These are phyloP conservation scores for Semaprochilodus insignis DNA, from an alignment of 2,797 vertebrate genomes.

Conservation along the genomic window DNA sequence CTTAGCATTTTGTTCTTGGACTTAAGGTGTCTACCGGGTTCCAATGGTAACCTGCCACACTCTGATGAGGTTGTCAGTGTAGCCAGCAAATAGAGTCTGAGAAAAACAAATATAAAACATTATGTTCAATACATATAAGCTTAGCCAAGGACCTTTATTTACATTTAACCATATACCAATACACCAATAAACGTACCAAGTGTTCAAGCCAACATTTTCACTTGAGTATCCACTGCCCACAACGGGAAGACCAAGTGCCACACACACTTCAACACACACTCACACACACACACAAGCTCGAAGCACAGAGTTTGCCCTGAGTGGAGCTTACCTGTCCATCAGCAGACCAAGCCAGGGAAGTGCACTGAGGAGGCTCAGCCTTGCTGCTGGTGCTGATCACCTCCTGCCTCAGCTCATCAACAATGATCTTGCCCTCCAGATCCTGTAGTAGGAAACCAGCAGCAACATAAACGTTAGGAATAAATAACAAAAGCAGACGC, in stretches of 20 bases:
- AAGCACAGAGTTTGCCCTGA: background rate
- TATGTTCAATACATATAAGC: slow-evolving; percentile 47
- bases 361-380: slow-evolving; percentile 92
- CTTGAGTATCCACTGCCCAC: slow-evolving; percentile 64
- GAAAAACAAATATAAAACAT: slow-evolving; percentile 53
- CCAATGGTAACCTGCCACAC: slow-evolving; percentile 98
- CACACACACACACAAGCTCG: background rate
- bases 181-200: background rate
- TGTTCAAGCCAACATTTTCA: slow-evolving; percentile 52
- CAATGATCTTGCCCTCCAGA: slow-evolving; percentile 95
- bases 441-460: slow-evolving; percentile 75
- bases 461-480: background rate
- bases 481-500: background rate
- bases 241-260: background rate
- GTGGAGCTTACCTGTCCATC: slow-evolving; percentile 88
- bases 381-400: slow-evolving; percentile 98
- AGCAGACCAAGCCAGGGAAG: slow-evolving; percentile 93
- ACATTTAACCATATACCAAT: slow-evolving; percentile 20
- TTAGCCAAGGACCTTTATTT: slow-evolving; percentile 22
- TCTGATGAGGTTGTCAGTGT: slow-evolving; percentile 96
- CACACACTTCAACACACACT: background rate
- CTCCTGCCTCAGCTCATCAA: slow-evolving; percentile 95
- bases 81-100: slow-evolving; percentile 96
- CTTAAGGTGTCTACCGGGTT: slow-evolving; percentile 82
- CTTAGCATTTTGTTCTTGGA: slow-evolving; percentile 50